phyloP scores from a whole-genome alignment of 23 tunicate genomes.

The Halocynthia roretzi region DNA sequence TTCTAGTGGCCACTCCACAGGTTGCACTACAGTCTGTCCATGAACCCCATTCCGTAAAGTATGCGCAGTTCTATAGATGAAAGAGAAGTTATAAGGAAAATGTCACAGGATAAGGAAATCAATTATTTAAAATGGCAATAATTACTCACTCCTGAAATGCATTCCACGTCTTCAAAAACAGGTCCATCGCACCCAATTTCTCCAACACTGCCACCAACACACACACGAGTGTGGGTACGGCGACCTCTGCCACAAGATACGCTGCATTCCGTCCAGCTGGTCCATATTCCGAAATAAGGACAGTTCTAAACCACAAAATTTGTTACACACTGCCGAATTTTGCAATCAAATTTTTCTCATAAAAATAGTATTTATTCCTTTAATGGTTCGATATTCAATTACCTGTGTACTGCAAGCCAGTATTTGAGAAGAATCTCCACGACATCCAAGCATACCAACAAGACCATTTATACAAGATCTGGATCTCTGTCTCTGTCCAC shows the following conservation, averaged over 20 bases:
- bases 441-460: slow-evolving; percentile 36
- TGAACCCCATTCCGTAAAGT: slow-evolving; percentile 31
- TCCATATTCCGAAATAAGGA: slow-evolving; percentile 50
- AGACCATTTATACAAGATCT: slow-evolving; percentile 38
- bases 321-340: background rate
- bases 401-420: slow-evolving; percentile 28
- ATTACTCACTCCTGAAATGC: slow-evolving; percentile 49
- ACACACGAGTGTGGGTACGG: slow-evolving; percentile 28
- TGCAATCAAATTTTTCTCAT: no score
- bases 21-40: slow-evolving; percentile 49
- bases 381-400: background rate
- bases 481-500: slow-evolving; percentile 11
- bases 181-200: slow-evolving; percentile 47
- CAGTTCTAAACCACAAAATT: slow-evolving; percentile 39
- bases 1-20: slow-evolving; percentile 51
- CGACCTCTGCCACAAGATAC: slow-evolving; percentile 74
- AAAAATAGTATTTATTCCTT: no score
- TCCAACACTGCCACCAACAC: slow-evolving; percentile 58
- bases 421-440: slow-evolving; percentile 19
- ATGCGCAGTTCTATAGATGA: slow-evolving; percentile 9
- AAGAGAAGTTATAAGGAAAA: background rate
- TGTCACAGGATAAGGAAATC: background rate
- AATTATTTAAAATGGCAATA: background rate
- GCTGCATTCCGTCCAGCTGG: slow-evolving; percentile 32
- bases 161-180: slow-evolving; percentile 21